These are phyloP conservation scores for Brachyrhaphis roseni DNA, from an alignment of 2,797 vertebrate genomes.

Conservation along the genomic window DNA sequence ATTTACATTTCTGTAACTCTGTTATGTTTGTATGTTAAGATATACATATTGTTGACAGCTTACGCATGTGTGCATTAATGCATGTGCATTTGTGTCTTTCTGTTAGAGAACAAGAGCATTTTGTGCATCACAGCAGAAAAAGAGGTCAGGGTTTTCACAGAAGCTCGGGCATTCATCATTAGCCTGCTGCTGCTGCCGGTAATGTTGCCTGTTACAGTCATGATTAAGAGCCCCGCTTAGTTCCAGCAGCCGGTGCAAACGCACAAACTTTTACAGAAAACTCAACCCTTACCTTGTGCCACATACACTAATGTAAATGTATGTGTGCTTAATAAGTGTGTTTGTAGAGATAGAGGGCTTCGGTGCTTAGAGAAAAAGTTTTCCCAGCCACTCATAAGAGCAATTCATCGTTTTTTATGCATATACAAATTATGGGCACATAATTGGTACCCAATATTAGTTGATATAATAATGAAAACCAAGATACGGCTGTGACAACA, in stretches of 20 bases:
- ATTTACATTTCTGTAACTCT: constrained; percentile 1
- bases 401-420: constrained; percentile 52
- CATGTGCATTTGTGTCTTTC: constrained; percentile 37
- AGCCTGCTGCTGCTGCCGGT: constrained; percentile 79
- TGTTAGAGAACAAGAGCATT: constrained; percentile 61
- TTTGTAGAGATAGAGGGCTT: constrained; percentile 56
- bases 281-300: constrained; percentile 30
- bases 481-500: neutral
- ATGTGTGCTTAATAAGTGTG: constrained; percentile 40
- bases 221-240: constrained; percentile 83
- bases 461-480: constrained; percentile 35
- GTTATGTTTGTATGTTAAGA: constrained; percentile 20
- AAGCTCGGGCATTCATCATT: constrained; percentile 86
- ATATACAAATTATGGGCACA: too few species aligned
- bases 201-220: constrained; percentile 78
- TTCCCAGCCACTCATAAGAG: constrained; percentile 75
- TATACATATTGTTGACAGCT: constrained; percentile 26
- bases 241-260: constrained; percentile 75
- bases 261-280: constrained; percentile 55
- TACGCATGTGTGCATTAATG: constrained; percentile 16
- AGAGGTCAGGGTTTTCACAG: constrained; percentile 83
- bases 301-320: constrained; percentile 22
- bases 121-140: constrained; percentile 83
- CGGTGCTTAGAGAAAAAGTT: constrained; percentile 69
- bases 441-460: constrained; percentile 13